Evolutionary conservation across 2,113 vertebrate genomes (phyloP).

Genomic region (Gobius niger): DNA sequence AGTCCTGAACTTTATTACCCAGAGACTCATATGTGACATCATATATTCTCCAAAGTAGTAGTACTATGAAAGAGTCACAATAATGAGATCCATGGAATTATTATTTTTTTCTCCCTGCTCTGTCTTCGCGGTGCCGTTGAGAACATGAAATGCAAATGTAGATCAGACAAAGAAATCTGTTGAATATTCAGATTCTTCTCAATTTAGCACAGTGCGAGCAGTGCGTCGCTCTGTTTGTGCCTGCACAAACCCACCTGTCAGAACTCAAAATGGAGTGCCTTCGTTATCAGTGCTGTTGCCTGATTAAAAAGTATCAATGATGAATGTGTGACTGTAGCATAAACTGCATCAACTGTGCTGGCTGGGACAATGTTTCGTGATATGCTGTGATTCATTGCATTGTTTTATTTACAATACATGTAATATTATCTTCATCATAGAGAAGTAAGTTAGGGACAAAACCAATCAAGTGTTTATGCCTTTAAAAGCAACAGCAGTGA

Average conservation of each 20-base stretch:
- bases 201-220: slow-evolving; percentile 30
- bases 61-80: neutral
- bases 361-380: neutral
- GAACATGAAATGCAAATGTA: slow-evolving; percentile 30
- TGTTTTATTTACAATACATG: too few species aligned
- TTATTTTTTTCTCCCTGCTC: neutral
- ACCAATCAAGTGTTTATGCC: too few species aligned
- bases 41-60: slow-evolving; percentile 17
- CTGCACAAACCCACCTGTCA: slow-evolving; percentile 50
- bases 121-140: slow-evolving; percentile 7
- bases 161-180: slow-evolving; percentile 30
- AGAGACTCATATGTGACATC: slow-evolving; percentile 26
- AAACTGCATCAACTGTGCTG: slow-evolving; percentile 13
- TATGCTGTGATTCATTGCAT: neutral
- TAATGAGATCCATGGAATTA: neutral
- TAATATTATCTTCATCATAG: too few species aligned
- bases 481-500: too few species aligned
- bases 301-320: slow-evolving; percentile 29
- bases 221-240: slow-evolving; percentile 22
- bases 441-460: too few species aligned
- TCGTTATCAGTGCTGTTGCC: slow-evolving; percentile 23
- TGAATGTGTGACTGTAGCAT: slow-evolving; percentile 24
- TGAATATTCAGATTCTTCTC: slow-evolving; percentile 52
- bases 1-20: slow-evolving; percentile 53
- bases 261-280: slow-evolving; percentile 44